Base-by-base conservation (phyloP, 2,888 invertebrate genomes). In the Drosophila sordidula region DNA sequence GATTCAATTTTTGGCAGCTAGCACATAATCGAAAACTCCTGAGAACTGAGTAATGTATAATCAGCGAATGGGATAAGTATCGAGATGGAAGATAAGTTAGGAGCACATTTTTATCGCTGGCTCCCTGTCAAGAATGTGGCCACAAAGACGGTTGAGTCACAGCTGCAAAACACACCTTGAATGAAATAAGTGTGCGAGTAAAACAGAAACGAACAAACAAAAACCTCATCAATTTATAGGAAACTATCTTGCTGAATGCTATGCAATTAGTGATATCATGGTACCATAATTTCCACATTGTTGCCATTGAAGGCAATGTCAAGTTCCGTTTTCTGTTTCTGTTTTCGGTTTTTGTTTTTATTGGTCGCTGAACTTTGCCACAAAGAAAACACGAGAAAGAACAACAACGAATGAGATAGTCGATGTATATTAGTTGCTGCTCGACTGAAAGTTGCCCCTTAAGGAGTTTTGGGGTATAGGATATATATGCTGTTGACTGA, bases 221-320 rank as follows among this genome's bases (percentile, higher is more conserved):
- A 56, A 57, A 62, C 25, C 62, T 47, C 58, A 75, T 75, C 58
- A 70, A 62, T 75, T 62, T 47, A 58, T 64, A 22, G 57, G 14
- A 75, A 73, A 70, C 57, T 75, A 70, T 72, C 47, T 56, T 45
- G 51, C 11, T 55, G 58, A 65, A 66, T 62, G 67, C 36, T 63
- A 39, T 64, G 65, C 70, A 86, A 82, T 80, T 86, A 73, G 72
- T 70, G 68, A 83, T 73, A 79, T 80, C 83, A 70, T 63, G 36
- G 50, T 52, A 25, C 29, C 65, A 70, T 64, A 66, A 63, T 68
- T 71, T 56, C 3, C 58, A 36, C 65, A 65, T 55, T 74, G 34
- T 55, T 66, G 54, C 49, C 66, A 55, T 55, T 51, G 61, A 70
- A 36, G 44, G 55, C 75, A 77, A 72, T 63, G 69, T 65, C 54